Evolutionary conservation across 35 echinoderm and acorn worm genomes (phyloP), one percentile per base, ranked within the genome.

Genomic region (Hemicentrotus pulcherrimus): DNA sequence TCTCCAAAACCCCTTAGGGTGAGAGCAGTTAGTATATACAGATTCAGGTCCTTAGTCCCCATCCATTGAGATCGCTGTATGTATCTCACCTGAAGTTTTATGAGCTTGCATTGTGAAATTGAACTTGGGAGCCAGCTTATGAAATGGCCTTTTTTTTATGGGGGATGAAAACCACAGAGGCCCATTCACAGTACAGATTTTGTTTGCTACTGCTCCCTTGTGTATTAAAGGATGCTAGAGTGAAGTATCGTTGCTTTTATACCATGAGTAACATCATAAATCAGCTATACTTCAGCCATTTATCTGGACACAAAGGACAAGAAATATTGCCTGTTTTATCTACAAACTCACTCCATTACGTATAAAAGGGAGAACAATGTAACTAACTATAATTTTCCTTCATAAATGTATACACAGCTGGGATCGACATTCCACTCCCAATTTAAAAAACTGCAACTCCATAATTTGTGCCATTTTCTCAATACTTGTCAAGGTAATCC

Each of bases 1-100:
- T 41, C 19, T 78, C 28, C 65, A 47, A 90, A 90, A 45, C 46
- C 88, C 88, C 88, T 90, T 28, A 90, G 88, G 88, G 88, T 90
- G 14, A 4, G 30, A 78, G 88, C 88, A 18, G 19, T 90, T 46
- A 45, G 88, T 90, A 90, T 90, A 90, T 90, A 90, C 88, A 90
- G 88, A 90, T 90, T 78, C 5, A 32, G 46, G 87, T 31, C 32
- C 46, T 90, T 47, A 32, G 88, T 22, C n/a, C n/a, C 88, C 88
- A 35, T 90, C 88, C 24, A 90, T 90, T 18, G 32, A 90, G 88
- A 18, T 47, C 32, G 88, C 24, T 47, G 88, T 33, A 33, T 24
- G 32, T 33, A 90, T 47, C 32, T 30, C 88, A 47, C 88, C 32
- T 86, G 86, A 33, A 90, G 88, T 33, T 90, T 33, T 47, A 47